A percentile compares a stretch with the other conserved stretches of the same genome.
These are phyloP conservation scores for Amphimallon solstitiale DNA, from an alignment of 2,888 invertebrate species.

Conservation along the genomic window DNA sequence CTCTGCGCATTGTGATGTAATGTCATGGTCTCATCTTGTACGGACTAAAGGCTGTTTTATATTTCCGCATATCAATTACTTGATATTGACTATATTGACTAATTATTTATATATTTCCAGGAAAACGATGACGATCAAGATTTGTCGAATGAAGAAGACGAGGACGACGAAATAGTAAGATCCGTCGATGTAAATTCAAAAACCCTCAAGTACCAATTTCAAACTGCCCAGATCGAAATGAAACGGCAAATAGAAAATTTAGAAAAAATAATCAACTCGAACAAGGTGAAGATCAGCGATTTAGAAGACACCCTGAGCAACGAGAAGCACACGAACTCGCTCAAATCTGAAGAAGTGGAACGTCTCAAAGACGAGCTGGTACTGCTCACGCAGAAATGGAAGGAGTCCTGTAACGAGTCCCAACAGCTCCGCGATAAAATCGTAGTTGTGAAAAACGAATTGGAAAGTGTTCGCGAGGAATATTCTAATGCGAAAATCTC, in stretches of 20 bases:
- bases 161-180: constrained; percentile 21
- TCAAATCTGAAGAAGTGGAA: constrained; percentile 52
- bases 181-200: constrained; percentile 55
- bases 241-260: constrained; percentile 57
- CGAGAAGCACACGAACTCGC: constrained; percentile 52
- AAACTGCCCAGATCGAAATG: constrained; percentile 58
- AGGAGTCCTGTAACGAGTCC: constrained; percentile 43
- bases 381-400: constrained; percentile 42
- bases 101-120: constrained; percentile 5
- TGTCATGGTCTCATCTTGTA: no score
- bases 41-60: no score
- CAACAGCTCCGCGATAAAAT: constrained; percentile 40
- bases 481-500: constrained; percentile 53
- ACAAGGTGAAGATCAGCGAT: constrained; percentile 54
- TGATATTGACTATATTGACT: no score
- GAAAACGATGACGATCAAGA: constrained; percentile 18
- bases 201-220: constrained; percentile 61
- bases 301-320: constrained; percentile 52
- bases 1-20: no score
- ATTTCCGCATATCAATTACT: no score
- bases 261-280: constrained; percentile 54
- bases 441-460: constrained; percentile 34
- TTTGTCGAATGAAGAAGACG: constrained; percentile 13
- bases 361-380: constrained; percentile 54
- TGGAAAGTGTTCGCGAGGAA: constrained; percentile 11